A percentile compares a stretch with the other conserved stretches of the same genome.
These are phyloP conservation scores for Tricholauxania praeusta DNA, from an alignment of 2,888 invertebrate species.

Conservation along the genomic window DNA sequence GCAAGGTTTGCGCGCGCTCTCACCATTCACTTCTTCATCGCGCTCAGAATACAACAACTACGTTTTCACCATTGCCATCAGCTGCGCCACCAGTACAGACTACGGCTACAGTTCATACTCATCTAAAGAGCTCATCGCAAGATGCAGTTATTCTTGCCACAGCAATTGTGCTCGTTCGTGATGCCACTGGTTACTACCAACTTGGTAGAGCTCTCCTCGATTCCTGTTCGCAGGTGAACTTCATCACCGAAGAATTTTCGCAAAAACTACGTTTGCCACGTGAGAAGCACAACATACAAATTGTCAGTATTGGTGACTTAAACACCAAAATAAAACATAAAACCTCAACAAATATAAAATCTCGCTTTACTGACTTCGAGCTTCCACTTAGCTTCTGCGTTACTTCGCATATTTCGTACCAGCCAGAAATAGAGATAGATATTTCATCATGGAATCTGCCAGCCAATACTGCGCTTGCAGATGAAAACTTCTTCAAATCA, in stretches of 20 bases:
- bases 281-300: constrained; percentile 28
- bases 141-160: constrained; percentile 43
- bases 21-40: constrained; percentile 21
- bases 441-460: constrained; percentile 43
- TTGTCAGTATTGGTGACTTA: constrained; percentile 39
- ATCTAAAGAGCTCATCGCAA: constrained; percentile 30
- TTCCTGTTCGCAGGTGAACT: constrained; percentile 40
- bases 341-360: constrained; percentile 39
- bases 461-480: constrained; percentile 8
- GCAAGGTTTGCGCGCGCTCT: not conserved
- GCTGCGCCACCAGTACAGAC: not conserved
- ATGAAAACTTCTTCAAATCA: constrained; percentile 11
- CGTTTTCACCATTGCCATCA: not conserved
- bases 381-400: constrained; percentile 38
- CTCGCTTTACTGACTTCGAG: constrained; percentile 37
- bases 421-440: constrained; percentile 43
- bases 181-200: constrained; percentile 31
- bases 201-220: constrained; percentile 41
- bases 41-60: not conserved
- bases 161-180: constrained; percentile 40
- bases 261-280: constrained; percentile 34
- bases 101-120: constrained; percentile 21
- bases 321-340: constrained; percentile 36
- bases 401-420: constrained; percentile 45
- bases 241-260: constrained; percentile 38